Base-by-base conservation (phyloP, 1,140 invertebrate genomes). In the Papilio machaon region DNA sequence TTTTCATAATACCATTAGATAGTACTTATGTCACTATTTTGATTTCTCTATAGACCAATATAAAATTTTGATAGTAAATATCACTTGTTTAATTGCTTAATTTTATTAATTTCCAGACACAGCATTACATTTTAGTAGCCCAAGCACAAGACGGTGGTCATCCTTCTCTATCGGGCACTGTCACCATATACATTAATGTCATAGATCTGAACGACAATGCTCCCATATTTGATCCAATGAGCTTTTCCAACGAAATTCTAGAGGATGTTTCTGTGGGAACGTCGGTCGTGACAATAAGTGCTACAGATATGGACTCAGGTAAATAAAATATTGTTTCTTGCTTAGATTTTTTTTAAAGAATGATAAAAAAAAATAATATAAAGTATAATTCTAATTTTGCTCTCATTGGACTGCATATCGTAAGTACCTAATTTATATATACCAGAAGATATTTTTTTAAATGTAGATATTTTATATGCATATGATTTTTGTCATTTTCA, bases 131-230 rank as follows among this genome's bases (percentile, higher is more conserved):
- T 82, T 95, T 99, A 80, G 97, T 98, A 35, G 98, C 98, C 1
- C 97, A 98, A 92, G 98, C 98, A 1, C 97, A 98, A 86, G 98
- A 99, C 94, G 96, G 96, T 17, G 98, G 98, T 0, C 96, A 96
- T 74, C 98, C 98, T 11, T 96, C 97, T 64, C 94, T 99, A n/a
- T 99, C 98, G 0, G 98, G 97, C 43, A 98, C 98, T 5, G 96
- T 98, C 10, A 98, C 98, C 0, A 97, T 99, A 11, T 99, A 98
- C 94, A 97, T 99, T 91, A 99, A 99, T 94, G 98, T 99, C 1
- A 95, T 98, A 52, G 99, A 99, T 91, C 95, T 99, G 35, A 99
- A 99, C 91, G 99, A 99, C 95, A 99, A 99, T 91, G 96, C 97
- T 0, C 99, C 99, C 0, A 95, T 98, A 54, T 99, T 99, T 90